Evolutionary conservation across 2,113 vertebrate genomes (phyloP).

Genomic region (Tenebrosternarchus preto): DNA sequence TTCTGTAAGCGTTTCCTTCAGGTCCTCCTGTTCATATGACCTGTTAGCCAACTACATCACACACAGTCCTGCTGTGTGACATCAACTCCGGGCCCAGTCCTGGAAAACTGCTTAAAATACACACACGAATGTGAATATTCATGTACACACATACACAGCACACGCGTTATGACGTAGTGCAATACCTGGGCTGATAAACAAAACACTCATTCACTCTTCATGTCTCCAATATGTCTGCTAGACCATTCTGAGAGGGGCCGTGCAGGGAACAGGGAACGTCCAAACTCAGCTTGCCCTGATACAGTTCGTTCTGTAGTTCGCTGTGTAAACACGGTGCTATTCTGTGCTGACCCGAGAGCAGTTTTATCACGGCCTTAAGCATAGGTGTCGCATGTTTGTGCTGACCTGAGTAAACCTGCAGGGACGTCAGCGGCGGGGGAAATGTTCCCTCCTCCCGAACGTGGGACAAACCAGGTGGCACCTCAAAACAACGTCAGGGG

Average conservation of each 20-base stretch:
- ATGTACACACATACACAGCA: constrained; percentile 28
- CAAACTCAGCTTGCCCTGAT: neutral
- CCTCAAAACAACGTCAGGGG: no score
- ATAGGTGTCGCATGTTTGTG: neutral
- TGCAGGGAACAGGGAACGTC: constrained; percentile 47
- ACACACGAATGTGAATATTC: constrained; percentile 13
- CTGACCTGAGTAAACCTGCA: neutral
- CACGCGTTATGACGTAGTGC: constrained; percentile 57
- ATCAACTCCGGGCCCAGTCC: constrained; percentile 36
- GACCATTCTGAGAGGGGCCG: constrained; percentile 44
- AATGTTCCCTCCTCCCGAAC: no score
- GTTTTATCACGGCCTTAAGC: neutral
- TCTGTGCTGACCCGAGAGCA: neutral
- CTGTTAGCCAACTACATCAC: constrained; percentile 11
- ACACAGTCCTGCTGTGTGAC: neutral
- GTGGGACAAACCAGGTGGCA: no score
- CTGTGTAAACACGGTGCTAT: neutral
- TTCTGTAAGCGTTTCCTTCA: constrained; percentile 69
- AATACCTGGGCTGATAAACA: constrained; percentile 41
- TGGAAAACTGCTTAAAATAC: neutral
- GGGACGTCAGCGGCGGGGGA: neutral
- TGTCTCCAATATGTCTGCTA: constrained; percentile 30
- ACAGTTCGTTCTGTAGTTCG: no score
- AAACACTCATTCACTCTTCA: constrained; percentile 37
- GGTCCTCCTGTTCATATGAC: constrained; percentile 32